Evolutionary conservation across 2,888 invertebrate genomes (phyloP).

Genomic region (Temnothorax rugatulus): DNA sequence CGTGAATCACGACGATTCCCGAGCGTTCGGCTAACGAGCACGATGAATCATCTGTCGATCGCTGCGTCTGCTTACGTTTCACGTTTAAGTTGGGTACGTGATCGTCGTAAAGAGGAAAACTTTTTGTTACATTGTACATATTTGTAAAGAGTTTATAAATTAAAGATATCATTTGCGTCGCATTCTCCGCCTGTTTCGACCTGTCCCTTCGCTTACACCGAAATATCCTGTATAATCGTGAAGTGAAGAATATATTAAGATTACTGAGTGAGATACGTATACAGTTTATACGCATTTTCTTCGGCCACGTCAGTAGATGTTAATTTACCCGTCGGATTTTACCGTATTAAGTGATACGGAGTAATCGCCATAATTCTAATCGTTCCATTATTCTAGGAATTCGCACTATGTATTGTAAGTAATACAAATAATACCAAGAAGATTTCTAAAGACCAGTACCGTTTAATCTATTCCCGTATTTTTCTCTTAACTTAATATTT

Average conservation of each 20-base stretch:
- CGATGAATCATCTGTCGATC: slow-evolving; percentile 46
- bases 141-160: slow-evolving; percentile 84
- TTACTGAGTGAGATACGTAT: background rate
- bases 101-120: slow-evolving; percentile 3
- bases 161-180: slow-evolving; percentile 79
- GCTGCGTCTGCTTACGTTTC: slow-evolving; percentile 49
- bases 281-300: background rate
- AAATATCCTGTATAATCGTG: slow-evolving; percentile 12
- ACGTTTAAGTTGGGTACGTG: slow-evolving; percentile 38
- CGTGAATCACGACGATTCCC: slow-evolving; percentile 63
- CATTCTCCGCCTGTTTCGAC: slow-evolving; percentile 33
- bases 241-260: background rate
- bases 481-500: background rate
- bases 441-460: background rate
- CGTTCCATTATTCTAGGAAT: slow-evolving; percentile 1
- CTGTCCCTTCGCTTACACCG: background rate
- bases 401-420: slow-evolving; percentile 29
- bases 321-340: slow-evolving; percentile 10
- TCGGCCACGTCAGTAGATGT: background rate
- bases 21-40: slow-evolving; percentile 15
- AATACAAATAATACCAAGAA: slow-evolving; percentile 33
- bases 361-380: slow-evolving; percentile 33
- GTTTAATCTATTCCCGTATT: slow-evolving; percentile 34
- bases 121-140: slow-evolving; percentile 84
- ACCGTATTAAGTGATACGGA: background rate